phyloP scores from a whole-genome alignment of 1,140 invertebrate species.

The Papilio dardanus region DNA sequence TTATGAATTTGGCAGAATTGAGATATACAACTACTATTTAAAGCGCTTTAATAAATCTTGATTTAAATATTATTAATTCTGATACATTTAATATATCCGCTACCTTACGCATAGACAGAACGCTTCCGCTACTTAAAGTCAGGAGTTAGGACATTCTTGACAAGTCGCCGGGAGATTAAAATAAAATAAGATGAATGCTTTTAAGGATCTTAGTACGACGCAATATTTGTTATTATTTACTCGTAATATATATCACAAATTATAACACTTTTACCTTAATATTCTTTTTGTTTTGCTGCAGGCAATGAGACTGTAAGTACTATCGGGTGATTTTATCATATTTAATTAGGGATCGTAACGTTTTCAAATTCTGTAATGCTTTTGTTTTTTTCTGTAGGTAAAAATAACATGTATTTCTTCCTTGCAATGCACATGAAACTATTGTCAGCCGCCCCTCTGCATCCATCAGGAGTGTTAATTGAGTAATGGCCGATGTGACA shows the following conservation, averaged over 20 bases:
- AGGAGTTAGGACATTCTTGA: slow-evolving; percentile 55
- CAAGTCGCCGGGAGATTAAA: slow-evolving; percentile 54
- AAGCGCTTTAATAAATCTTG: not conserved
- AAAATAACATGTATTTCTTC: not conserved
- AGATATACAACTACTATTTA: not conserved
- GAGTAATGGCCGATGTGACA: slow-evolving; percentile 60
- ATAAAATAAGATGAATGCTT: slow-evolving; percentile 52
- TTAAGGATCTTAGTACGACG: not conserved
- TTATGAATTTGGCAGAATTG: not conserved
- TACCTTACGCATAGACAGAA: slow-evolving; percentile 37
- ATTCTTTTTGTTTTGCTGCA: too few relatives aligned
- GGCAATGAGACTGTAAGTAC: too few relatives aligned
- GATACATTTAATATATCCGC: not conserved
- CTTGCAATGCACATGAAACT: slow-evolving; percentile 26
- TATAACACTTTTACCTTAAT: too few relatives aligned
- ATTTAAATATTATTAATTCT: not conserved
- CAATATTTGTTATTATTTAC: not conserved
- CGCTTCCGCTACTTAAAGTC: slow-evolving; percentile 43
- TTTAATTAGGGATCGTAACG: too few relatives aligned
- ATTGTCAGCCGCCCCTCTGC: slow-evolving; percentile 38
- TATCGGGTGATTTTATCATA: too few relatives aligned
- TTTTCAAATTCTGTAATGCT: too few relatives aligned
- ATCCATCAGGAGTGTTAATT: slow-evolving; percentile 62
- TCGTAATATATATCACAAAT: not conserved
- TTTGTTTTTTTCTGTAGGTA: not conserved